Evolutionary conservation across 92 coral and sea anemone genomes (phyloP).

Genomic region (Epizoanthus rinbou): DNA sequence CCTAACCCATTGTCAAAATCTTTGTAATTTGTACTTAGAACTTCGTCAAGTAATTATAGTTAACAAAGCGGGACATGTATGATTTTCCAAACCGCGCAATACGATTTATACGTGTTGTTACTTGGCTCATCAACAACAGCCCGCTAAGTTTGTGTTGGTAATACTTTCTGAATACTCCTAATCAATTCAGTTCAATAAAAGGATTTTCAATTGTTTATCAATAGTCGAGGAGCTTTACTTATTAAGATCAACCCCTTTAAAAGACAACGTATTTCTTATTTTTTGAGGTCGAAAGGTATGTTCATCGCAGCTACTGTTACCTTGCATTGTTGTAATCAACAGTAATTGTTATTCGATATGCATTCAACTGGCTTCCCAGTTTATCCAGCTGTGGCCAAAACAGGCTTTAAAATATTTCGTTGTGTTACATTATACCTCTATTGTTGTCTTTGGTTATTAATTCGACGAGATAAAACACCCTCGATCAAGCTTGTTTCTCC

Average conservation of each 20-base stretch:
- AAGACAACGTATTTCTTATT: not conserved
- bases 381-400: no score
- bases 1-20: no score
- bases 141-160: not conserved
- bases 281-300: not conserved
- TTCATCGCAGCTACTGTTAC: no score
- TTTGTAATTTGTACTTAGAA: no score
- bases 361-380: no score
- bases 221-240: slow-evolving; percentile 18
- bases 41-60: no score
- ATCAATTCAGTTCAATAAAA: not conserved
- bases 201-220: not conserved
- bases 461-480: slow-evolving; percentile 34
- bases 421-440: no score
- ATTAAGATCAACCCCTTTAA: not conserved
- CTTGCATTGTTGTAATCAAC: no score
- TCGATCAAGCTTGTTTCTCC: slow-evolving; percentile 13
- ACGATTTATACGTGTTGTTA: not conserved
- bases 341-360: no score
- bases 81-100: no score
- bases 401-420: no score
- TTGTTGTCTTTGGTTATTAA: slow-evolving; percentile 11
- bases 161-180: slow-evolving; percentile 14
- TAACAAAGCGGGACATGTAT: no score
- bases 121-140: not conserved